Evolutionary conservation across 2,797 vertebrate species (phyloP), one percentile per base, ranked within the genome.

Genomic region (Melanotaenia parkinsoni): DNA sequence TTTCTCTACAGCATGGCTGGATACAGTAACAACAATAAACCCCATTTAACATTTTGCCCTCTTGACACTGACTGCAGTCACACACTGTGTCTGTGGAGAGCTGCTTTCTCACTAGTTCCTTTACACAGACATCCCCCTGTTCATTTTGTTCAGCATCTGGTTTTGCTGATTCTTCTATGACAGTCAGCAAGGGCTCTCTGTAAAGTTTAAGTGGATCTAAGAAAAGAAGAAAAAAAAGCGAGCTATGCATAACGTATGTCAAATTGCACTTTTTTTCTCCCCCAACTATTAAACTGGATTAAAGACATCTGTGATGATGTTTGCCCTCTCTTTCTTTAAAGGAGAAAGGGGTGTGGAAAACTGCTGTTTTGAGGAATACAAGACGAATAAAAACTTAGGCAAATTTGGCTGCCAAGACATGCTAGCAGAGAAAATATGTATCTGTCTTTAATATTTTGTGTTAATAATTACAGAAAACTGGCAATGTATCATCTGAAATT

Each of bases 21-120:
- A 76, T 74, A 63, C 63, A 65, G 66, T 60, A 63, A 62, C 70
- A 79, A 93, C 91, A 93, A 91, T 86, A 69, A 81, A 63, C 61
- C 72, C 79, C 72, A 84, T 88, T 78, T 61, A 79, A 79, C 87
- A 83, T 85, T 72, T 69, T 67, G 68, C 77, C 64, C 64, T 75
- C 58, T 85, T 71, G 53, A 84, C 83, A 82, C 51, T 58, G 54
- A 57, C 70, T 69, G 60, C 73, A 76, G 81, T 80, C 83, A 86
- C 85, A 83, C 63, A 76, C 60, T 63, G 77, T 45, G 65, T 63
- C 77, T 74, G 71, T 64, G 63, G 66, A 80, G 84, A 83, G 67
- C 60, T 85, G 82, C 85, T 84, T 86, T 83, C 82, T 87, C 88
- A 73, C 75, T 69, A 74, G 33, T 68, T 70, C 47, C 8, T 22